phyloP scores from a whole-genome alignment of 1,140 invertebrate species.

The Conus betulinus region DNA sequence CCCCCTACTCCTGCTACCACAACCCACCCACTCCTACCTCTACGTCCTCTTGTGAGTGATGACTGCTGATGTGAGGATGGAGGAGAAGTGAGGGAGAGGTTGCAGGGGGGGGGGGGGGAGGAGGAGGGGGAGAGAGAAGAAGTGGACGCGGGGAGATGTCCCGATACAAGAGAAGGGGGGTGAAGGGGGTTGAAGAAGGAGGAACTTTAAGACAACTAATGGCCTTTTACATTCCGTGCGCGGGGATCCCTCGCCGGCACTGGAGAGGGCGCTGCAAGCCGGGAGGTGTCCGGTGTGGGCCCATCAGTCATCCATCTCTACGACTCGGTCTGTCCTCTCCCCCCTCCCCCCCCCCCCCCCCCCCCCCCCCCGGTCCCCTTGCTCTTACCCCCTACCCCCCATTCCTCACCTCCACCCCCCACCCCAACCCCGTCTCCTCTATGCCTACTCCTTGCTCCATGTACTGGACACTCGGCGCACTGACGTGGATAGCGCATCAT shows the following conservation, averaged over 20 bases:
- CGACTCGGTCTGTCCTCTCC: background rate
- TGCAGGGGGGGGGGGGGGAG: background rate
- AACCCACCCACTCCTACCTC: background rate
- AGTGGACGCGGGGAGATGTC: background rate
- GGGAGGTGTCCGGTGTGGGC: background rate
- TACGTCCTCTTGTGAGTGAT: background rate
- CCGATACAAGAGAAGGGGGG: too few relatives aligned
- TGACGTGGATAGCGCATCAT: too few relatives aligned
- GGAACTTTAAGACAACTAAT: background rate
- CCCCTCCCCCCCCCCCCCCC: background rate
- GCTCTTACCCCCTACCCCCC: too few relatives aligned
- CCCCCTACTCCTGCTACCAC: background rate
- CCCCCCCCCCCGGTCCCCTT: background rate
- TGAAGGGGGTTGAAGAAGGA: background rate
- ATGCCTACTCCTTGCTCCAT: too few relatives aligned
- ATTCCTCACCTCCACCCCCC: too few relatives aligned
- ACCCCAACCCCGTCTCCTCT: too few relatives aligned
- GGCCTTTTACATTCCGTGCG: background rate
- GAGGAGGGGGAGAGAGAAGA: background rate
- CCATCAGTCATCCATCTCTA: background rate
- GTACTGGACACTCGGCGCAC: too few relatives aligned
- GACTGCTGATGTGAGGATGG: background rate
- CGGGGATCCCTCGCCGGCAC: background rate
- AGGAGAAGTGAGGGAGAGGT: background rate
- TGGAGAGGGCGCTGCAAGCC: background rate